phyloP scores from a whole-genome alignment of 2,113 vertebrate genomes.

The Thryonomys swinderianus region DNA sequence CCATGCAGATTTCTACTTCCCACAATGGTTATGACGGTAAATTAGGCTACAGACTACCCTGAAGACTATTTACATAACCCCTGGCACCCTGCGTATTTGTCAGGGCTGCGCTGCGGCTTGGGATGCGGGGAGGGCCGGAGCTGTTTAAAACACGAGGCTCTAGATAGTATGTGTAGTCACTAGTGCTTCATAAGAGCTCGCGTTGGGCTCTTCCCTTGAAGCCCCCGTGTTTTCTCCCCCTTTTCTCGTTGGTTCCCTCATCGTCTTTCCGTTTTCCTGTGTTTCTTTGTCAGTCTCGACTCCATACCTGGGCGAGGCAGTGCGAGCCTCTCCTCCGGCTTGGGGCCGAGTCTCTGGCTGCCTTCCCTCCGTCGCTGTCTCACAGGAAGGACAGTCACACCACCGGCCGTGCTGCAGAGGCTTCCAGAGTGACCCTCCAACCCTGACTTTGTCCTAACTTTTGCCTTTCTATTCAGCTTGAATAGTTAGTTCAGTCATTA shows the following conservation, averaged over 20 bases:
- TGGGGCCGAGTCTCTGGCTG: background rate
- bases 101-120: slow-evolving; percentile 56
- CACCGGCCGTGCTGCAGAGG: background rate
- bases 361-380: background rate
- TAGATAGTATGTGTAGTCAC: slow-evolving; percentile 64
- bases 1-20: slow-evolving; percentile 71
- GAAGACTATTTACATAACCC: slow-evolving; percentile 80
- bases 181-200: slow-evolving; percentile 5
- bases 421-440: background rate
- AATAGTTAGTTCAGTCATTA: background rate
- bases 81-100: slow-evolving; percentile 74
- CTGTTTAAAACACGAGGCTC: slow-evolving; percentile 62
- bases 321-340: background rate
- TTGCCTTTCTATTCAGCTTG: background rate
- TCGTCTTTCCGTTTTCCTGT: background rate
- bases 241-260: background rate
- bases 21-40: slow-evolving; percentile 79
- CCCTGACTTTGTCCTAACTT: background rate
- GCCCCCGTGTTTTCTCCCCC: background rate
- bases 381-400: background rate
- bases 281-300: background rate
- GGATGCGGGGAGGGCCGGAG: slow-evolving; percentile 59
- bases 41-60: slow-evolving; percentile 62
- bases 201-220: background rate
- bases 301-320: background rate